Base-by-base conservation (phyloP, 1,140 invertebrate genomes). In the Cydia strobilella region DNA sequence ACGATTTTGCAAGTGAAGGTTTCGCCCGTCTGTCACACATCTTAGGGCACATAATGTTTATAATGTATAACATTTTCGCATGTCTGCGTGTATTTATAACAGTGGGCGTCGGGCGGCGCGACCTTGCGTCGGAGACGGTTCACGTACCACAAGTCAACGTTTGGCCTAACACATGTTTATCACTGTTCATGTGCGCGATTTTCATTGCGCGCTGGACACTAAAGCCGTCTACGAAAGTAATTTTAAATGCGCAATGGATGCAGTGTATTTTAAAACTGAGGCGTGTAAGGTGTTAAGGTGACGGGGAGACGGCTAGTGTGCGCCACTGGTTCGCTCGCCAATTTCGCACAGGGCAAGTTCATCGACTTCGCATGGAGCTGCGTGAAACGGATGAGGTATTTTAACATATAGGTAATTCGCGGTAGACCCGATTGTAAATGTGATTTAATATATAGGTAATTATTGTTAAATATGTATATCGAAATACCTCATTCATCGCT, bases 261-360 rank as follows among this genome's bases (percentile, higher is more conserved):
- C 3, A 7, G 13, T n/a, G 12, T 27, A 4, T 48, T 10, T 45
- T 31, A 65, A 13, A 75, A 66, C 12, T 13, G 13, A 59, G 39
- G 20, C 27, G 39, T 66, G 35, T 73, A 73, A 27, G 54, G 74
- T 76, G 59, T 0, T 59, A 39, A 77, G 72, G 72, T 85, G 78
- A 76, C 75, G 72, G 71, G 77, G 77, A 76, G 75, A 74, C 77
- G 82, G 80, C 81, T 82, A 78, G 79, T 81, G 82, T 84, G 84
- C 83, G 82, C 79, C 79, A 78, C 77, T 66, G 72, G 82, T 79
- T 78, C 81, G 83, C 80, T 84, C 82, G 87, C 90, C 90, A 92
- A 90, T 92, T 92, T 90, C 85, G 90, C 90, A 85, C 85, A 83
- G 82, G 84, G 85, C 86, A 87, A 90, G 89, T 90, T 92, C 90